phyloP scores from a whole-genome alignment of 2,888 invertebrate genomes.

The Ellobium chinense region DNA sequence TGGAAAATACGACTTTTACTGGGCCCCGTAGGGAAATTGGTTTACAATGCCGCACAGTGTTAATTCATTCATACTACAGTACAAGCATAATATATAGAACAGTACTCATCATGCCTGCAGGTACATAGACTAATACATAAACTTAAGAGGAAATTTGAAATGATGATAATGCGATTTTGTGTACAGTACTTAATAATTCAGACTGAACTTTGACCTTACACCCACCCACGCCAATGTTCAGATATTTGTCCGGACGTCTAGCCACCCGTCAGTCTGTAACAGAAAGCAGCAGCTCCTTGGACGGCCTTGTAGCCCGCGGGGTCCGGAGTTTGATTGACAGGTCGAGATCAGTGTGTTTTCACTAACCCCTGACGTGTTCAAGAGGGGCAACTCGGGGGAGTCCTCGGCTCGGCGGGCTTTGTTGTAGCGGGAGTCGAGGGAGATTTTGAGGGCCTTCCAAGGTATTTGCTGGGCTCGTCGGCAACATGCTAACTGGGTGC shows the following conservation, averaged over 20 bases:
- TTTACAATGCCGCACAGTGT: too few species aligned
- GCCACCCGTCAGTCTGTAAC: not conserved
- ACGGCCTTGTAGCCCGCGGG: not conserved
- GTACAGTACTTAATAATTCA: too few species aligned
- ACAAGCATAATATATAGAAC: too few species aligned
- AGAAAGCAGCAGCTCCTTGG: not conserved
- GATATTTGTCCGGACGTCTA: not conserved
- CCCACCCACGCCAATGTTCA: not conserved
- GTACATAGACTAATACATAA: too few species aligned
- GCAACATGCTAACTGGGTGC: too few species aligned
- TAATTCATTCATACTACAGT: too few species aligned
- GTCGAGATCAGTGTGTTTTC: slow-evolving; percentile 15
- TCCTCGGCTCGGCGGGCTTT: not conserved
- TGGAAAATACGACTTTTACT: too few species aligned
- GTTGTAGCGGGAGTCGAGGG: not conserved
- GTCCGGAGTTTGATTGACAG: slow-evolving; percentile 18
- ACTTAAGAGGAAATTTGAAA: too few species aligned
- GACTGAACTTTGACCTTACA: too few species aligned
- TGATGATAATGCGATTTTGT: too few species aligned
- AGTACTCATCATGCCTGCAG: too few species aligned
- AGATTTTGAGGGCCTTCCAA: not conserved
- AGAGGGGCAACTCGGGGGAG: not conserved
- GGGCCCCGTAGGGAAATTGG: too few species aligned
- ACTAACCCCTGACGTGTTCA: slow-evolving; percentile 14
- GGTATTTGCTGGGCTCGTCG: not conserved